These are phyloP conservation scores for Myioborus melanocephalus DNA, from an alignment of 2,797 vertebrate genomes.

Conservation along the genomic window DNA sequence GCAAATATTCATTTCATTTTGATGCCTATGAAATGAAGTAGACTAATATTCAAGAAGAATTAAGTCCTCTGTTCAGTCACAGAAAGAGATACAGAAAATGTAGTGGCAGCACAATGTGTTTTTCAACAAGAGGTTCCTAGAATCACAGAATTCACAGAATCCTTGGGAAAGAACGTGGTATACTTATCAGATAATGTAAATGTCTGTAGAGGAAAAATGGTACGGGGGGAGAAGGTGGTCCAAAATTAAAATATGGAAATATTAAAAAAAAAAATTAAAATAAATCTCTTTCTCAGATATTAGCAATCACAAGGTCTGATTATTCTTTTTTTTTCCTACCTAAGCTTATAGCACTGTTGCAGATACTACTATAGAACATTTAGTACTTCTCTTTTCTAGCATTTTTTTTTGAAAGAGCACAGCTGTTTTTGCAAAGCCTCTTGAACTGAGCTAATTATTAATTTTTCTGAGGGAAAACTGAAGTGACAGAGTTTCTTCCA, in stretches of 20 bases:
- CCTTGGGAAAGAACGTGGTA: background rate
- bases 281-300: background rate
- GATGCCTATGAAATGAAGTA: constrained; percentile 4
- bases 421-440: background rate
- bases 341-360: background rate
- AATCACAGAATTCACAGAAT: background rate
- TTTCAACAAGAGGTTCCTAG: background rate
- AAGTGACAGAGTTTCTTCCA: background rate
- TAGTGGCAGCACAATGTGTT: background rate
- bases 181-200: background rate
- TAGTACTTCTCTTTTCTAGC: background rate
- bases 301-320: background rate
- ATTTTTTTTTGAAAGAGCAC: background rate
- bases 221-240: background rate
- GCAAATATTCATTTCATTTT: constrained; percentile 19
- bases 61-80: background rate
- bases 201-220: background rate
- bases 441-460: background rate
- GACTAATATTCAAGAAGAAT: constrained; percentile 30
- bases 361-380: background rate
- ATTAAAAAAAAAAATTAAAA: background rate
- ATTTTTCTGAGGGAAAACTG: background rate
- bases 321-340: background rate
- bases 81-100: background rate
- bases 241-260: background rate